phyloP scores from a whole-genome alignment of 2,888 invertebrate genomes.

The Abrostola tripartita region DNA sequence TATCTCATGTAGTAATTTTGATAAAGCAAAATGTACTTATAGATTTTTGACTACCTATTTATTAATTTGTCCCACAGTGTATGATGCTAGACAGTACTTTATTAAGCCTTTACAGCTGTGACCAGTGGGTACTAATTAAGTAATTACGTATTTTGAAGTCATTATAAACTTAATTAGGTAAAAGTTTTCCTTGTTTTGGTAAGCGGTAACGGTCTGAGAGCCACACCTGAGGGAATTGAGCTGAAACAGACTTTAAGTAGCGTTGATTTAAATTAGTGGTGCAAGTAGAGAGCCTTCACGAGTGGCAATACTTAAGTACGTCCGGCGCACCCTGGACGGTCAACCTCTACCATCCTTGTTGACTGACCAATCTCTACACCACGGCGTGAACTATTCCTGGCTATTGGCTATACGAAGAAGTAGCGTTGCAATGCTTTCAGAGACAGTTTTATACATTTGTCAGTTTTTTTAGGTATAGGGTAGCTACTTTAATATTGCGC shows the following conservation, averaged over 20 bases:
- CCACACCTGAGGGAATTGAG: not conserved
- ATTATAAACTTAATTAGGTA: not conserved
- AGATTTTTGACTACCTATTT: not conserved
- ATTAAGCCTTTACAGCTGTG: not conserved
- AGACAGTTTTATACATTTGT: too few species aligned
- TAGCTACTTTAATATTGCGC: not conserved
- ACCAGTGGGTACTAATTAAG: not conserved
- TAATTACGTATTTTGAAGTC: slow-evolving; percentile 2
- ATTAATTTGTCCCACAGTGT: not conserved
- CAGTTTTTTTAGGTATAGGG: slow-evolving; percentile 7
- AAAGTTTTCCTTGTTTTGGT: not conserved
- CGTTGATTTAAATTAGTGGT: too few species aligned
- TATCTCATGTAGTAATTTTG: too few species aligned
- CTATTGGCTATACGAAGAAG: too few species aligned
- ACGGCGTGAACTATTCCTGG: too few species aligned
- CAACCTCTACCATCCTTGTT: too few species aligned
- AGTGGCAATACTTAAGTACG: too few species aligned
- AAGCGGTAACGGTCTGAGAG: not conserved
- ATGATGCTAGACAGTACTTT: not conserved
- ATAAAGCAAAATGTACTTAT: not conserved
- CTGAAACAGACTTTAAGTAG: not conserved
- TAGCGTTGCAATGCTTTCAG: too few species aligned
- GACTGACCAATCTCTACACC: too few species aligned
- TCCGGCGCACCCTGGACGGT: too few species aligned
- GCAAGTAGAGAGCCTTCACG: too few species aligned